A percentile compares a stretch with the other conserved stretches of the same genome.
phyloP scores from a whole-genome alignment of 2,797 vertebrate species.

The Apodemus agrarius region DNA sequence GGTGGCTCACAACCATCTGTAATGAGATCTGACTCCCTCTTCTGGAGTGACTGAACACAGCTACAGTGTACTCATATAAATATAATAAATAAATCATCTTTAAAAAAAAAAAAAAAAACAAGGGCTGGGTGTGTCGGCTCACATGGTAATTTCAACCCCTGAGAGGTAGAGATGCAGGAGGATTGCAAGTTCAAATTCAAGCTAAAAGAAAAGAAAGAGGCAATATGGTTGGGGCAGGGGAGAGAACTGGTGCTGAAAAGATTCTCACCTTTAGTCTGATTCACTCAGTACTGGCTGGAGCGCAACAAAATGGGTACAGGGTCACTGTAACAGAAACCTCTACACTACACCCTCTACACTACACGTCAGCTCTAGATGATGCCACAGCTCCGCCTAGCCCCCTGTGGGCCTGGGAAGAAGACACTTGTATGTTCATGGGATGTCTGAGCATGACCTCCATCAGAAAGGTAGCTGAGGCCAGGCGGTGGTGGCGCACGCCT shows the following conservation, averaged over 20 bases:
- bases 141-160: background rate
- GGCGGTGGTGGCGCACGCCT: too few relatives aligned
- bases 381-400: too few relatives aligned
- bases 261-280: background rate
- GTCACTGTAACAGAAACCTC: background rate
- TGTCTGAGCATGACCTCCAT: background rate
- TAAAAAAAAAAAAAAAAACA: too few relatives aligned
- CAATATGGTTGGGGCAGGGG: background rate
- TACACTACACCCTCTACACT: background rate
- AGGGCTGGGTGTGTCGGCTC: background rate
- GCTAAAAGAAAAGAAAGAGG: background rate
- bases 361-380: background rate
- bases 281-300: background rate
- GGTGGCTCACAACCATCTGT: too few relatives aligned
- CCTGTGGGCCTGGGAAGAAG: background rate
- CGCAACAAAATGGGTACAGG: background rate
- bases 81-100: too few relatives aligned
- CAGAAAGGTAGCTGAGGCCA: background rate
- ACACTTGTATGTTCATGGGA: too few relatives aligned
- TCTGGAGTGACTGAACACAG: too few relatives aligned
- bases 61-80: too few relatives aligned
- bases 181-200: background rate
- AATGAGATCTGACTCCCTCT: too few relatives aligned
- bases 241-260: background rate
- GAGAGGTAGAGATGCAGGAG: background rate